phyloP scores from a whole-genome alignment of 2,113 vertebrate species.

The Romanogobio albipinnatus region DNA sequence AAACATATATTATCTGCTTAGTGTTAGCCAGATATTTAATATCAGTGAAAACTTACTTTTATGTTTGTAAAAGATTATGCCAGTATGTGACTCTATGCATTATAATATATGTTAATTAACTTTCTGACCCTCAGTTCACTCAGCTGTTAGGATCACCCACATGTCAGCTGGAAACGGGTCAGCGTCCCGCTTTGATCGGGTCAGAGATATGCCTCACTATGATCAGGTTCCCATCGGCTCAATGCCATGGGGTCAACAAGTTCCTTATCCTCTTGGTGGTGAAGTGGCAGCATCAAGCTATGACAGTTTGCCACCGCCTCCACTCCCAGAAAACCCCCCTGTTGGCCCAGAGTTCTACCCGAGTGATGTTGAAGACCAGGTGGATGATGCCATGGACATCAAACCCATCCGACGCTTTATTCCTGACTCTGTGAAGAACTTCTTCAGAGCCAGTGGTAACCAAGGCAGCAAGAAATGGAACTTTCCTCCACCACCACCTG shows the following conservation, averaged over 20 bases:
- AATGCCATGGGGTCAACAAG: conserved; percentile 53
- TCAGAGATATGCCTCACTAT: conserved; percentile 69
- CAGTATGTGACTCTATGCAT: too few species aligned
- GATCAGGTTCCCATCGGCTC: conserved; percentile 76
- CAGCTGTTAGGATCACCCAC: conserved; percentile 29
- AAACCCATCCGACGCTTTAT: conserved; percentile 88
- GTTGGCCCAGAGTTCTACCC: conserved; percentile 77
- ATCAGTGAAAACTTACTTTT: not conserved
- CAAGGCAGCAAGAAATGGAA: conserved; percentile 67
- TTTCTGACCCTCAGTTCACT: not conserved
- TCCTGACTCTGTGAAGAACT: conserved; percentile 92
- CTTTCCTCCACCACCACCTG: conserved; percentile 63
- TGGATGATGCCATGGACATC: conserved; percentile 76
- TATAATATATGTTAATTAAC: not conserved
- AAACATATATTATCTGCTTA: not conserved
- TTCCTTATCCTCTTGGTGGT: conserved; percentile 53
- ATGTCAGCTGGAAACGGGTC: conserved; percentile 67
- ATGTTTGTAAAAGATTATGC: not conserved
- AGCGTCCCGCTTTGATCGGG: conserved; percentile 65
- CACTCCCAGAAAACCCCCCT: conserved; percentile 81
- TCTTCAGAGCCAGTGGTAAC: conserved; percentile 79
- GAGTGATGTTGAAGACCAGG: conserved; percentile 65
- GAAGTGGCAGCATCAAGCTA: conserved; percentile 69
- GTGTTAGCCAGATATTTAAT: not conserved
- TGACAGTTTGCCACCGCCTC: conserved; percentile 83